Evolutionary conservation across 2,113 vertebrate genomes (phyloP), one percentile per base, ranked within the genome.

Genomic region (Oryzias woworae): DNA sequence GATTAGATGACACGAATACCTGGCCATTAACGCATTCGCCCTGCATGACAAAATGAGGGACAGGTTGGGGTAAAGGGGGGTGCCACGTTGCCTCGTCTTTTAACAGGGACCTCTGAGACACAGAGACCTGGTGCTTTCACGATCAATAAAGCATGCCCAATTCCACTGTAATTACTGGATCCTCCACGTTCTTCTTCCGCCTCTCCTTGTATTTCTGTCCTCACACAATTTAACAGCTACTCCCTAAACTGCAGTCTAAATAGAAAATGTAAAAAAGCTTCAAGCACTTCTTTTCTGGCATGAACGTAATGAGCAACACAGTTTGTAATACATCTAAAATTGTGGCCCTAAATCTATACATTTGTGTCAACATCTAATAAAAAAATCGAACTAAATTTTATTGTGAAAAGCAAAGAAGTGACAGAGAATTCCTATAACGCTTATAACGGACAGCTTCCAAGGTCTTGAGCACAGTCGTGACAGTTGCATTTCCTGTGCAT

Each of bases 111-210:
- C 69, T 52, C 47, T 59, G 80, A 82, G 79, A 86, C 70, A 76
- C 69, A 12, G 36, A 83, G 83, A 63, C 67, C 82, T 78, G 78
- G 74, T 69, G 74, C 82, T 90, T 89, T 88, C 81, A 87, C 88
- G 83, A 89, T 91, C 87, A 88, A 90, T 90, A 90, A 89, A 91
- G 86, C 85, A 88, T 87, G 74, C 76, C 77, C 71, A 75, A 80
- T 83, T 81, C 78, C 81, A 80, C 77, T 77, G 76, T 89, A 87
- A 90, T 90, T 88, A 88, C 84, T 74, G 71, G 70, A 77, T 80
- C 58, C 65, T 62, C 64, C 69, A 71, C 56, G 22, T 49, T 58
- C 66, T 5, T 70, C 73, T 80, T 71, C 74, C 51, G 56, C 57
- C 61, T 58, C 69, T 31, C 15, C 51, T 47, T 47, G n/a, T 28